Percentiles rank a stretch among this genome's conserved stretches.
These are phyloP conservation scores for Chionis minor DNA, from an alignment of 2,113 vertebrate species.

Conservation along the genomic window DNA sequence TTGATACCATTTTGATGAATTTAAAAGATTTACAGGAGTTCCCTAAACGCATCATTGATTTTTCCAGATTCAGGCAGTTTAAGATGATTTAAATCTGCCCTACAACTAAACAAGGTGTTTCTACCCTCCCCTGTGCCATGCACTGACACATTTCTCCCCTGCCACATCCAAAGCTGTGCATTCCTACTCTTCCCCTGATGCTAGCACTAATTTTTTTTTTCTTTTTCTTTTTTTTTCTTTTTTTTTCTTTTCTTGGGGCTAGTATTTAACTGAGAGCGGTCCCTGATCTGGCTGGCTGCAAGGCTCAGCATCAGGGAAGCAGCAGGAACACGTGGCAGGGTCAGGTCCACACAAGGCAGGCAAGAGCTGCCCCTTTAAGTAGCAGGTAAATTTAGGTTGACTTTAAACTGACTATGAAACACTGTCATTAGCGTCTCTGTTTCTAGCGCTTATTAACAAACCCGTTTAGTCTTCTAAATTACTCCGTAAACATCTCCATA, in stretches of 20 bases:
- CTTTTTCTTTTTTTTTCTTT: not conserved
- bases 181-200: not conserved
- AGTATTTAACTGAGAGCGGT: not conserved
- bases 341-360: slow-evolving; percentile 10
- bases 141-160: not conserved
- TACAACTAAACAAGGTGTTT: not conserved
- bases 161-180: not conserved
- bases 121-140: not conserved
- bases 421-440: not conserved
- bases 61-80: not conserved
- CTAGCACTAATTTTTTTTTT: not conserved
- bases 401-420: not conserved
- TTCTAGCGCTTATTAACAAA: not conserved
- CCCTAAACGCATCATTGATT: not conserved
- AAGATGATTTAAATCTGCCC: not conserved
- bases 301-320: slow-evolving; percentile 20
- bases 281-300: not conserved
- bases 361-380: slow-evolving; percentile 5
- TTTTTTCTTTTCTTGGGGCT: not conserved
- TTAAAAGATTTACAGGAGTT: not conserved
- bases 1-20: not conserved
- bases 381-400: slow-evolving; percentile 23
- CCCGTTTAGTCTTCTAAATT: not conserved
- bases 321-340: slow-evolving; percentile 20
- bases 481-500: not conserved